phyloP scores from a whole-genome alignment of 1,140 invertebrate genomes.

The Cryptotermes secundus region DNA sequence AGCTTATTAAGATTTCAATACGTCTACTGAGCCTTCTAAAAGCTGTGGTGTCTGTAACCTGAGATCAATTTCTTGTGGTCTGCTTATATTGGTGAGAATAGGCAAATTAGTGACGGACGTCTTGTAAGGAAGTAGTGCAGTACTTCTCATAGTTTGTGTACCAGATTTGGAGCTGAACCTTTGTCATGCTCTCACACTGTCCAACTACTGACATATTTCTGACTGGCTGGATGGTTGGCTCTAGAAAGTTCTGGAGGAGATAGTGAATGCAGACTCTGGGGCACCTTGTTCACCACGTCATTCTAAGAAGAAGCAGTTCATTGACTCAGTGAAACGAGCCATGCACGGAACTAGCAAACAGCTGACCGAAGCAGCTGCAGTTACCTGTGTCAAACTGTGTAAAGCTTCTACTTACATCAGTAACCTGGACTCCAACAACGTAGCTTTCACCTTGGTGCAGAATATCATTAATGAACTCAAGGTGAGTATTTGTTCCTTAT shows the following conservation, averaged over 20 bases:
- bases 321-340: conserved; percentile 87
- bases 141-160: neutral
- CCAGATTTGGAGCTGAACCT: neutral
- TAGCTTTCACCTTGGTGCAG: conserved; percentile 91
- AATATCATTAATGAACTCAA: conserved; percentile 92
- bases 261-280: conserved; percentile 84
- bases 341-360: conserved; percentile 85
- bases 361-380: conserved; percentile 87
- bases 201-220: conserved; percentile 20
- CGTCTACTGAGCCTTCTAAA: too few species aligned
- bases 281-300: conserved; percentile 86
- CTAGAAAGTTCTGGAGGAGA: conserved; percentile 89
- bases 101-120: neutral
- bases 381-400: conserved; percentile 94
- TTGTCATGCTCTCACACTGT: neutral
- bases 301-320: conserved; percentile 89
- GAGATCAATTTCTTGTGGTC: too few species aligned
- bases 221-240: conserved; percentile 35
- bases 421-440: conserved; percentile 86
- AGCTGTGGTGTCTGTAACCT: neutral
- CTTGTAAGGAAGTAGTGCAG: neutral
- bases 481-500: conserved; percentile 50
- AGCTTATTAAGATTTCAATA: too few species aligned
- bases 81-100: too few species aligned
- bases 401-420: conserved; percentile 97